Base-by-base conservation (phyloP, 1,140 invertebrate species). In the Bombus haemorrhoidalis region DNA sequence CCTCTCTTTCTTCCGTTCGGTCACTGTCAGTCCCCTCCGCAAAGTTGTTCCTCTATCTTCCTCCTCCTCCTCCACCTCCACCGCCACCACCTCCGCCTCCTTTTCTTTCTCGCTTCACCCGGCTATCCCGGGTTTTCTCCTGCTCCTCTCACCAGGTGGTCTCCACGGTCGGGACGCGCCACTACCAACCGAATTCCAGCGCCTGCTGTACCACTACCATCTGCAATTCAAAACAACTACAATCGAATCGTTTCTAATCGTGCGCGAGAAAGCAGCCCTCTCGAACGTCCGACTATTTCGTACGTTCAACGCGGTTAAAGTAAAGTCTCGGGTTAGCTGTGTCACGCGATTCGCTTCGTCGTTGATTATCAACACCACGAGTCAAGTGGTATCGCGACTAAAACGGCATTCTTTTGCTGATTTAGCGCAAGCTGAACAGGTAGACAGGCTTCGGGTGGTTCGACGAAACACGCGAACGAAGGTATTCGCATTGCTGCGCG, bases 171-270 rank as follows among this genome's bases (percentile, higher is more conserved):
- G 28, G 59, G 34, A 22, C 9, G 12, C 71, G 39, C 78, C 77
- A 79, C 85, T 74, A 87, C 78, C 86, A 87, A 89, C 41, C 41
- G 32, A 37, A 81, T 69, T 15, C 78, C 73, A 43, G 15, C 69
- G 68, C 57, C 73, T 81, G 74, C 59, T 83, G 59, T 37, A 59
- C 83, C 64, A 77, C 68, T 87, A 86, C n/a, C 89, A 86, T 90
- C 89, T 90, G 87, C 47, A 90, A 90, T 41, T 37, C 39, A 72
- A 85, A 71, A 74, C 53, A 68, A 87, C 28, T 13, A 37, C 8
- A 41, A 32, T 57, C 47, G 37, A 43, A 71, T 86, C 39, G 72
- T 76, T 57, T 37, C 34, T 32, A 43, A 28, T 77, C 32, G 25
- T 15, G 2, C 57, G n/a, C 62, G 34, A 72, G 39, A 59, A 57